These are phyloP conservation scores for Platerodrilus igneus DNA, from an alignment of 2,888 invertebrate genomes.

Conservation along the genomic window DNA sequence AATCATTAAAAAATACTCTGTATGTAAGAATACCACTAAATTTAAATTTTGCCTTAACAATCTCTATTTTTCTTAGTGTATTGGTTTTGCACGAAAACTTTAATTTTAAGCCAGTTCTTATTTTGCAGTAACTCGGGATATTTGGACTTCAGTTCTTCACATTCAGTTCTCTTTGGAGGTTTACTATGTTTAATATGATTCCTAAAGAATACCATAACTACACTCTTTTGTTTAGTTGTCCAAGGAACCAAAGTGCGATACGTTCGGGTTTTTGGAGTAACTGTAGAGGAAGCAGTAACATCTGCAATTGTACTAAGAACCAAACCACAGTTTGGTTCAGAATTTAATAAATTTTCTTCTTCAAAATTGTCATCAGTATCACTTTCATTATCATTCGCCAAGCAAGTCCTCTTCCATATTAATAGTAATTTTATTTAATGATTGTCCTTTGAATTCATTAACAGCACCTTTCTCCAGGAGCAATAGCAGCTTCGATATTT, in stretches of 20 bases:
- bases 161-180: slow-evolving; percentile 15
- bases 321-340: no score
- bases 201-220: slow-evolving; percentile 9
- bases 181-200: slow-evolving; percentile 11
- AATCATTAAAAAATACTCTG: no score
- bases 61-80: slow-evolving; percentile 16
- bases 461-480: slow-evolving; percentile 16
- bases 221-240: slow-evolving; percentile 11
- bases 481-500: slow-evolving; percentile 23
- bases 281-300: neutral
- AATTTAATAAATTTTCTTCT: neutral
- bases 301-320: no score
- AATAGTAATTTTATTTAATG: slow-evolving; percentile 14
- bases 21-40: no score
- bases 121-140: slow-evolving; percentile 11
- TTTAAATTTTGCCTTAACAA: no score
- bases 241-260: slow-evolving; percentile 12
- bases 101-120: slow-evolving; percentile 18
- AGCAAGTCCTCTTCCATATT: slow-evolving; percentile 8
- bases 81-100: slow-evolving; percentile 17
- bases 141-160: slow-evolving; percentile 5
- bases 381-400: neutral
- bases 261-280: slow-evolving; percentile 1
- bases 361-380: neutral
- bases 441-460: slow-evolving; percentile 20